Conservation (phyloP, 2,888 invertebrate genomes). For the Acanthosepion pharaonis region DNA sequence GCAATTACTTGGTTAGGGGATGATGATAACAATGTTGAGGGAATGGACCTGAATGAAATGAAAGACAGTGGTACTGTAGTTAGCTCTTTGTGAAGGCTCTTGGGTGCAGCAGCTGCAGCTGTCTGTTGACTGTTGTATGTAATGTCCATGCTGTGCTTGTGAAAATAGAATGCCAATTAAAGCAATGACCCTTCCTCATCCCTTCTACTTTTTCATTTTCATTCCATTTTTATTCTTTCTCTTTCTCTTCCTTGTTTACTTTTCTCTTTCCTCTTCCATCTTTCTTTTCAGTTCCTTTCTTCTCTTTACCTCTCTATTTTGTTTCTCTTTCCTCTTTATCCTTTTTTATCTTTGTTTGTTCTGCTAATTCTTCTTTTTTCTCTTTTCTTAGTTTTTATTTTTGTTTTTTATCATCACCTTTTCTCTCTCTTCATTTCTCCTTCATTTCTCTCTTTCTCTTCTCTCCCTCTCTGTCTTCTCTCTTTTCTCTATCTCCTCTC, state of each 20-base stretch:
- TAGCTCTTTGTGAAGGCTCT: background rate
- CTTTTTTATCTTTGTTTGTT: background rate
- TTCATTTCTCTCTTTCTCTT: background rate
- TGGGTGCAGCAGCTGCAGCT: slow-evolving; percentile 5
- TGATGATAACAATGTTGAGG: background rate
- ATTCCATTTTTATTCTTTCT: background rate
- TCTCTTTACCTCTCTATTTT: background rate
- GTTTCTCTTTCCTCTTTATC: background rate
- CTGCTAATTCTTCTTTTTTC: background rate
- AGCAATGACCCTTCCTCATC: background rate
- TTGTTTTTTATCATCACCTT: no score
- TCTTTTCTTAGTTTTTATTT: background rate
- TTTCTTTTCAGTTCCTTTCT: background rate
- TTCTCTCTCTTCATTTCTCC: background rate
- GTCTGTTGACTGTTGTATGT: background rate
- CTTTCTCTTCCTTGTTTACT: background rate
- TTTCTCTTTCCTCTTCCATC: background rate
- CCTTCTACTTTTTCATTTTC: background rate
- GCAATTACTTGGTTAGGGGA: slow-evolving; percentile 33
- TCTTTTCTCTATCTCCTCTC: background rate
- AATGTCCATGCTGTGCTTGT: background rate
- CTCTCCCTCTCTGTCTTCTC: background rate
- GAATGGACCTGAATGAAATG: background rate
- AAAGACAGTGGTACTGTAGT: background rate
- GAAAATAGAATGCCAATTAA: slow-evolving; percentile 33